A percentile compares a stretch with the other conserved stretches of the same genome.
Evolutionary conservation across 2,888 invertebrate genomes (phyloP).

Genomic region (Drosophila rellima): DNA sequence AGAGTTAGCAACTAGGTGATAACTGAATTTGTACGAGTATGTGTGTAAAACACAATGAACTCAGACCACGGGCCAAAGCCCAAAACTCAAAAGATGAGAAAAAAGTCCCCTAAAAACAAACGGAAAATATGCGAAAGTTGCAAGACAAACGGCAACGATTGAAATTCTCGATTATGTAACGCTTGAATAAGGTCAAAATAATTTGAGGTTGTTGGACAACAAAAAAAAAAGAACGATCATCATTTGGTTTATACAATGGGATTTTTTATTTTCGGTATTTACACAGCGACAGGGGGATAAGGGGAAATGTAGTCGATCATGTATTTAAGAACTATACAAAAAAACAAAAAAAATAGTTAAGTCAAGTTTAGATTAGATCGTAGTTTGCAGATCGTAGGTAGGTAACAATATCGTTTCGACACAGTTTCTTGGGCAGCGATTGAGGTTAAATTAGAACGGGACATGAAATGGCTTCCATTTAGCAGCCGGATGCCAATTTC

Average conservation of each 20-base stretch:
- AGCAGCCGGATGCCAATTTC: slow-evolving; percentile 75
- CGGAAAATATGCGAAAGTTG: background rate
- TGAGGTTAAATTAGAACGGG: slow-evolving; percentile 11
- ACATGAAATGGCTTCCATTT: slow-evolving; percentile 15
- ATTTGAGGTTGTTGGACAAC: slow-evolving; percentile 35
- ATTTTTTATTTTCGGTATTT: slow-evolving; percentile 27
- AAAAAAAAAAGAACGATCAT: slow-evolving; percentile 1
- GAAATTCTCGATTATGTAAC: slow-evolving; percentile 48
- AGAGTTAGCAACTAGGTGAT: slow-evolving; percentile 56
- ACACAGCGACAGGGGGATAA: slow-evolving; percentile 35
- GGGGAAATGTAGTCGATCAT: slow-evolving; percentile 38
- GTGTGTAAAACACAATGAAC: slow-evolving; percentile 47
- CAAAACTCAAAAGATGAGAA: slow-evolving; percentile 15
- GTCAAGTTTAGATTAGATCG: slow-evolving; percentile 32
- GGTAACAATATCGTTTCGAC: slow-evolving; percentile 42
- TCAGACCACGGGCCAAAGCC: slow-evolving; percentile 13
- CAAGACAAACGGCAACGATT: slow-evolving; percentile 46
- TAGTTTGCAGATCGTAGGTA: slow-evolving; percentile 27
- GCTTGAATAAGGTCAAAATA: slow-evolving; percentile 50
- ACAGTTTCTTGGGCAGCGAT: slow-evolving; percentile 17
- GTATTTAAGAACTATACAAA: slow-evolving; percentile 65
- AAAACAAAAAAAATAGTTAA: slow-evolving; percentile 49
- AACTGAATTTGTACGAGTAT: slow-evolving; percentile 36
- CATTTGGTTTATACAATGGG: slow-evolving; percentile 32
- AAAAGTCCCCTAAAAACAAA: slow-evolving; percentile 20